Conservation (phyloP, 2,797 vertebrate species). For the Muraenolepis orangiensis region DNA sequence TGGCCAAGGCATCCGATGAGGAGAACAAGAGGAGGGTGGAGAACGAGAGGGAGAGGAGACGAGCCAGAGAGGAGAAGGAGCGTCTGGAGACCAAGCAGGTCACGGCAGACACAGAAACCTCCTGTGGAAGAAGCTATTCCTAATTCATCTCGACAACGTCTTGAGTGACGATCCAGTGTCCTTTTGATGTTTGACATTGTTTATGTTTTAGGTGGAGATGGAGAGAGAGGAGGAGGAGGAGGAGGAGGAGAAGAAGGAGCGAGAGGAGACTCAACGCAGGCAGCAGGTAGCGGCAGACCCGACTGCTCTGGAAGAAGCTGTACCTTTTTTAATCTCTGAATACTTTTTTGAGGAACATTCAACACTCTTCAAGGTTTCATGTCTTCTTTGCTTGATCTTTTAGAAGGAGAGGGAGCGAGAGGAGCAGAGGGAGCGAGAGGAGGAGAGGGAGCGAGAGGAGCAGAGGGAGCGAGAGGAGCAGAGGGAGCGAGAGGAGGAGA, state of each 20-base stretch:
- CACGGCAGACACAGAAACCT: not conserved
- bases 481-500: no score
- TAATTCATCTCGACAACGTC: not conserved
- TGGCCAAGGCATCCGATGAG: conserved; percentile 81
- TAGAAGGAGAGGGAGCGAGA: conserved; percentile 38
- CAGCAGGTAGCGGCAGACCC: conserved; percentile 55
- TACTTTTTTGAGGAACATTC: not conserved
- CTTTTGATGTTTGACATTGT: not conserved
- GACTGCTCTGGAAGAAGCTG: not conserved
- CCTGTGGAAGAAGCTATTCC: not conserved
- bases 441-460: no score
- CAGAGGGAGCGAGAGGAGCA: no score
- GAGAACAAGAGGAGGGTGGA: conserved; percentile 79
- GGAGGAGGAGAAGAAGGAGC: conserved; percentile 67
- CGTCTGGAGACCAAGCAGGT: conserved; percentile 66
- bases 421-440: conserved; percentile 58
- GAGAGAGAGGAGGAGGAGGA: conserved; percentile 56
- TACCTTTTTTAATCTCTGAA: not conserved
- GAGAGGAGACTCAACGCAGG: conserved; percentile 55
- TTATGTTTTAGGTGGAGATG: conserved; percentile 26
- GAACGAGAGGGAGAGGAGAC: conserved; percentile 72
- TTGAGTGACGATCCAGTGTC: not conserved
- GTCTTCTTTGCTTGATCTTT: not conserved
- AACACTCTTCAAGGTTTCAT: not conserved
- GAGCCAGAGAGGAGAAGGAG: conserved; percentile 74